Conservation (phyloP, 2,888 invertebrate species). For the Acronicta aceris region DNA sequence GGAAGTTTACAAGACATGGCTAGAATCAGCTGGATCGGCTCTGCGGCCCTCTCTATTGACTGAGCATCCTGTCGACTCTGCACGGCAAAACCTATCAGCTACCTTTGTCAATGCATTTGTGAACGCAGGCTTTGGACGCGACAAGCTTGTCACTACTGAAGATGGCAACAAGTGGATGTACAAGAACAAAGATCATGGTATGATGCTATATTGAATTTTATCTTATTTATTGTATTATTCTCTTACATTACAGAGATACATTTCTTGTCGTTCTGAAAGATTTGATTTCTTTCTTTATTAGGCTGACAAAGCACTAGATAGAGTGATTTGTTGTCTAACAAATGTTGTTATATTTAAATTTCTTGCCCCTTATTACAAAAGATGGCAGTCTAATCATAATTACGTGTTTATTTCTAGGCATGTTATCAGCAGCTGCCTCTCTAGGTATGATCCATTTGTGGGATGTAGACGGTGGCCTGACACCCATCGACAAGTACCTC, state of each 20-base stretch:
- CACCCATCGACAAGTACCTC: conserved; percentile 99
- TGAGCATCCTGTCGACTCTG: conserved; percentile 96
- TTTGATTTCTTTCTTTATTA: no score
- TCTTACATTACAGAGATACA: no score
- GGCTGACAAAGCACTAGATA: no score
- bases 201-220: conserved; percentile 10
- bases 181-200: conserved; percentile 98
- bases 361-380: no score
- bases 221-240: not conserved
- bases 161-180: conserved; percentile 96
- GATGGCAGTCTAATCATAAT: no score
- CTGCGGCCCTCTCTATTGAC: conserved; percentile 92
- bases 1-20: conserved; percentile 99
- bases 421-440: conserved; percentile 99
- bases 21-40: conserved; percentile 94
- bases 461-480: conserved; percentile 99
- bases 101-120: conserved; percentile 99
- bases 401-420: conserved; percentile 86
- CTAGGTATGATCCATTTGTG: conserved; percentile 98
- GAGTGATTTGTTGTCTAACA: no score
- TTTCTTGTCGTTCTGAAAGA: no score
- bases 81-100: conserved; percentile 98
- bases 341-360: no score
- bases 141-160: conserved; percentile 97
- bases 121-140: conserved; percentile 98